A percentile compares a stretch with the other conserved stretches of the same genome.
These are phyloP conservation scores for Bos taurus DNA, from an alignment of 2,113 vertebrate genomes.

Conservation along the genomic window ARS-UCD2.0 NC_037351.1:13241501-13242000, in stretches of 20 bases:
- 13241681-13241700: neutral
- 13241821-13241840: neutral
- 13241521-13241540: neutral
- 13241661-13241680: neutral
- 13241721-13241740: neutral
- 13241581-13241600: neutral
- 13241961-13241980: neutral
- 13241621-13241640: neutral
- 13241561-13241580: too few species aligned
- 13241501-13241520: neutral
- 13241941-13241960: neutral
- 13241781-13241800: neutral
- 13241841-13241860: neutral
- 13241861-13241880: neutral
- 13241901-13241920: neutral
- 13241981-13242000: neutral
- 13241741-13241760: neutral
- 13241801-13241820: accelerated
- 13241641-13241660: neutral
- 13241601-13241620: neutral
- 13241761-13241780: neutral
- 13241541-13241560: neutral
- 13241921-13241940: neutral
- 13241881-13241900: neutral
- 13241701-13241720: neutral